A percentile compares a stretch with the other conserved stretches of the same genome.
Evolutionary conservation across 1,140 invertebrate genomes (phyloP).

Genomic region (Sitophilus oryzae): DNA sequence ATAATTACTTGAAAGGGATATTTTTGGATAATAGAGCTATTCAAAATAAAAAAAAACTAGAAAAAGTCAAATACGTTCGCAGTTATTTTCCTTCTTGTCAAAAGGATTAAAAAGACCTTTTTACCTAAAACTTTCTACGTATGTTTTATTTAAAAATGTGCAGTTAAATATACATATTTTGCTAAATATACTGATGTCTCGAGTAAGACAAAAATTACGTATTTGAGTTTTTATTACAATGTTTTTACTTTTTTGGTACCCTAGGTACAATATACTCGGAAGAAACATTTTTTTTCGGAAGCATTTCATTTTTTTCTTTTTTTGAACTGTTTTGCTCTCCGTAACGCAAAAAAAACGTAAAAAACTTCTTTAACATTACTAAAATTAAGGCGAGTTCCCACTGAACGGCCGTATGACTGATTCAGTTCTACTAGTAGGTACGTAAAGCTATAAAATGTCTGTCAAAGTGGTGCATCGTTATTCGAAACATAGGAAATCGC

Average conservation of each 20-base stretch:
- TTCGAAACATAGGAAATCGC: too few relatives aligned
- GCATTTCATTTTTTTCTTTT: too few relatives aligned
- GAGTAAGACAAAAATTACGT: conserved; percentile 37
- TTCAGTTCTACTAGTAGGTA: too few relatives aligned
- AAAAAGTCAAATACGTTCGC: conserved; percentile 26
- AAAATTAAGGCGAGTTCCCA: too few relatives aligned
- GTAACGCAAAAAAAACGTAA: too few relatives aligned
- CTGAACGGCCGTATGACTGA: too few relatives aligned
- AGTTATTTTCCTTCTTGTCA: conserved; percentile 25
- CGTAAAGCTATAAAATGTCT: too few relatives aligned
- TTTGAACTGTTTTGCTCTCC: too few relatives aligned
- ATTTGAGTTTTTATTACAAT: conserved; percentile 39
- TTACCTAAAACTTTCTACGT: conserved; percentile 34
- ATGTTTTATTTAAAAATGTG: conserved; percentile 43
- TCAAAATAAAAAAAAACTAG: conserved; percentile 15
- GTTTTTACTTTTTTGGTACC: conserved; percentile 29
- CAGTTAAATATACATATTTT: conserved; percentile 41
- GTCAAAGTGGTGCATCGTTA: too few relatives aligned
- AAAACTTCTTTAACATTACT: too few relatives aligned
- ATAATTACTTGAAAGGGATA: too few relatives aligned
- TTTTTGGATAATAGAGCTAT: background rate
- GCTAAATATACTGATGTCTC: conserved; percentile 34
- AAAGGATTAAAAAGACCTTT: conserved; percentile 33
- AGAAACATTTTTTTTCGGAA: conserved; percentile 36
- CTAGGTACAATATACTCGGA: conserved; percentile 35